These are phyloP conservation scores for Bombyx mori DNA, from an alignment of 1,140 invertebrate species.

Conservation along the genomic window DNA sequence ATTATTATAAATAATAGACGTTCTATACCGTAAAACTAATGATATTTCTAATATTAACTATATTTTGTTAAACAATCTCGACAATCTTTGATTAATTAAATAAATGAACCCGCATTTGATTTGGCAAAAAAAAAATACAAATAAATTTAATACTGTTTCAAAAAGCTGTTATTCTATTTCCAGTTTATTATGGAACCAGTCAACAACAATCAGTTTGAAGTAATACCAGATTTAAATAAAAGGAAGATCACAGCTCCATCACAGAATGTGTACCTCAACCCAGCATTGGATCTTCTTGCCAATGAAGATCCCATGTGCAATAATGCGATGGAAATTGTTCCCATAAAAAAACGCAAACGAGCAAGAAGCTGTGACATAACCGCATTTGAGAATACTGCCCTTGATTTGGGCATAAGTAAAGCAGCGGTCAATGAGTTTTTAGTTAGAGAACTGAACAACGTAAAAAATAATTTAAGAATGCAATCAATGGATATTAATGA, in stretches of 20 bases:
- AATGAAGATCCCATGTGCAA: conserved; percentile 68
- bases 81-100: too few species aligned
- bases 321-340: conserved; percentile 65
- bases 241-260: conserved; percentile 49
- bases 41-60: too few species aligned
- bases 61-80: too few species aligned
- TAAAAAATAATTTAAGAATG: conserved; percentile 46
- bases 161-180: too few species aligned
- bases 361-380: conserved; percentile 49
- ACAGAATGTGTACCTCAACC: conserved; percentile 59
- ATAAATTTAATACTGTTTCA: too few species aligned
- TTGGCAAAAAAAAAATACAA: too few species aligned
- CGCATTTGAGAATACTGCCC: conserved; percentile 59
- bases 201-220: conserved; percentile 67
- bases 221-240: conserved; percentile 49
- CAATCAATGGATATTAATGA: conserved; percentile 25
- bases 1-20: too few species aligned
- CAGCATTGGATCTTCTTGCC: conserved; percentile 56
- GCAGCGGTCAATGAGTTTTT: conserved; percentile 54
- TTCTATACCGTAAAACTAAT: too few species aligned
- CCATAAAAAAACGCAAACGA: conserved; percentile 51
- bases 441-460: conserved; percentile 57
- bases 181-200: conserved; percentile 49
- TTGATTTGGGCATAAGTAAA: conserved; percentile 58
- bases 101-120: too few species aligned